A percentile compares a stretch with the other conserved stretches of the same genome.
These are phyloP conservation scores for Bos indicus DNA, from an alignment of 2,113 vertebrate species.

Conservation along the genomic window DNA sequence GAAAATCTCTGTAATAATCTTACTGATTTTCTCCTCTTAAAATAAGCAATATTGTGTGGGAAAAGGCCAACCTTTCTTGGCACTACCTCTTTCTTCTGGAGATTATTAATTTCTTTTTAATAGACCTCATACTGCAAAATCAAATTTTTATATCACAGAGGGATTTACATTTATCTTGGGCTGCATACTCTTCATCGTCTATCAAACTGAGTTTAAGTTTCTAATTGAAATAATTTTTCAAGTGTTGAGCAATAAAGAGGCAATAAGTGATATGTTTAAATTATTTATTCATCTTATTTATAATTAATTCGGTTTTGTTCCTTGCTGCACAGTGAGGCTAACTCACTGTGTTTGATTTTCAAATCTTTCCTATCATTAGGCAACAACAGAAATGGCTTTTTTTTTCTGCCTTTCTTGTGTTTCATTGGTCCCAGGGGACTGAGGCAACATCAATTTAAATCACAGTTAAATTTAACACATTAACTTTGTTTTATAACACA, in stretches of 20 bases:
- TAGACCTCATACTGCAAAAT: constrained; percentile 64
- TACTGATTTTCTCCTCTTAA: constrained; percentile 54
- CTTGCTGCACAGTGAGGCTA: constrained; percentile 77
- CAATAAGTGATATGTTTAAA: constrained; percentile 95
- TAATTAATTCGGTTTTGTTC: constrained; percentile 89
- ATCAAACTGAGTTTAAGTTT: constrained; percentile 87
- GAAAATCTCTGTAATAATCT: not conserved
- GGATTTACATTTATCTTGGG: constrained; percentile 79
- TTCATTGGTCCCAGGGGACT: constrained; percentile 73
- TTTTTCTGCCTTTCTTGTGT: constrained; percentile 74
- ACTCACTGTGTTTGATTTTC: constrained; percentile 77
- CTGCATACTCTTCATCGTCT: constrained; percentile 73
- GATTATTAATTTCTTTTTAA: constrained; percentile 69
- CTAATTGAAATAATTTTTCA: constrained; percentile 98
- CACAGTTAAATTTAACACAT: constrained; percentile 73
- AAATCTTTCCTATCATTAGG: constrained; percentile 74
- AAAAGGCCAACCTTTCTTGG: constrained; percentile 62
- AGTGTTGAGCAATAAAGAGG: constrained; percentile 90
- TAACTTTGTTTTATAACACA: constrained; percentile 50
- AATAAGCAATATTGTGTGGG: constrained; percentile 63
- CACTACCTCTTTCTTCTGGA: constrained; percentile 43
- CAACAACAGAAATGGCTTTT: constrained; percentile 77
- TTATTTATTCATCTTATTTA: constrained; percentile 93
- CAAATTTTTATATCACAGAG: constrained; percentile 74
- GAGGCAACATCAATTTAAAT: constrained; percentile 68